Base-by-base conservation (phyloP, 2,113 vertebrate genomes). In the Takifugu flavidus region DNA sequence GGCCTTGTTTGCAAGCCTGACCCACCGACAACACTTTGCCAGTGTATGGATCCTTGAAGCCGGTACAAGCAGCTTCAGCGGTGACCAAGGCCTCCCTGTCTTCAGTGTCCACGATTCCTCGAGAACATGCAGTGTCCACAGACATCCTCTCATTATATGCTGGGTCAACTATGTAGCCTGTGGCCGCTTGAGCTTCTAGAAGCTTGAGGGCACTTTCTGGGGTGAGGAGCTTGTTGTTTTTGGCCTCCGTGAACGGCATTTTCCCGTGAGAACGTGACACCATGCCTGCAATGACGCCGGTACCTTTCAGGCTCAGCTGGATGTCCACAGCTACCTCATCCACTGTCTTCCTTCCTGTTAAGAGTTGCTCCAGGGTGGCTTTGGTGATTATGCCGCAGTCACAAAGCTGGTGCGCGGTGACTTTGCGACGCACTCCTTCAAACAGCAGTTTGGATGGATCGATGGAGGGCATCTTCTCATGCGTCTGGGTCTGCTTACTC, bases 171-270 rank as follows among this genome's bases (percentile, higher is more conserved):
- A 98, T 91, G 1, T 94, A 92, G 50, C 96, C 96, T 4, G 95
- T 98, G 56, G 96, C 96, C 71, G 95, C 96, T 83, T 98, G 96
- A 53, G 96, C 96, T 88, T 98, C 95, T 39, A 98, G 81, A 20
- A 98, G 93, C 89, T 93, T 91, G 49, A 96, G 82, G 2, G 94
- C 90, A 0, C 92, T 92, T 66, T 97, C 92, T 43, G 91, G 79
- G 49, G 84, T 90, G 44, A 98, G 84, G 5, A 98, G 78, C 4
- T 94, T 90, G 75, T 92, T 94, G 61, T 92, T 87, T 86, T 94
- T 96, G 66, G 95, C 96, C 84, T 96, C 92, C 6, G 94, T 92
- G 61, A 98, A 87, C 0, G 94, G 91, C 70, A 96, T 94, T 71
- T 94, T 98, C 13, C 92, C 92, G 56, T 92, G 92, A 15, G 90